Evolutionary conservation across 2,888 invertebrate genomes (phyloP).

Genomic region (Psylliodes chrysocephalus): DNA sequence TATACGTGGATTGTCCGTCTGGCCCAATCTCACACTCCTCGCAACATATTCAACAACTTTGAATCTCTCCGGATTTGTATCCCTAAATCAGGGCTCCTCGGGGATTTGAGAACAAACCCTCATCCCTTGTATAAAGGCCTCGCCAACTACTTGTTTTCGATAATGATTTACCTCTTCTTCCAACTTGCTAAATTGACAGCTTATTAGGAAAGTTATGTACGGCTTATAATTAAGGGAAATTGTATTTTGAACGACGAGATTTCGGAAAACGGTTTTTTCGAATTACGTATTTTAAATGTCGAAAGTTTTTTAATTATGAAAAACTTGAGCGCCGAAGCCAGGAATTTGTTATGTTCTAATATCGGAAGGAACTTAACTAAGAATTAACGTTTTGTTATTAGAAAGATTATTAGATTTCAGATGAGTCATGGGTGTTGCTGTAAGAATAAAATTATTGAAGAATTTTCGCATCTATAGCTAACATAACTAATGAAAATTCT

Average conservation of each 20-base stretch:
- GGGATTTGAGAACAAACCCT: conserved; percentile 37
- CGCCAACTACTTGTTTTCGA: conserved; percentile 31
- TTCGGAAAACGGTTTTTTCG: neutral
- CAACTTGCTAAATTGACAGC: conserved; percentile 32
- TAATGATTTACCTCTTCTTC: conserved; percentile 36
- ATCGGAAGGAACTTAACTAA: too few relatives aligned
- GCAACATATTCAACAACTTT: conserved; percentile 8
- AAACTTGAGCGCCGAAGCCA: too few relatives aligned
- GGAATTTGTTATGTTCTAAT: too few relatives aligned
- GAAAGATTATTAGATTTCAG: too few relatives aligned
- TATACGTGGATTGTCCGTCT: too few relatives aligned
- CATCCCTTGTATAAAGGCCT: conserved; percentile 32
- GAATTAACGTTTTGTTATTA: too few relatives aligned
- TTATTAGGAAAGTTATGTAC: conserved; percentile 35
- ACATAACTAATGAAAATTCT: too few relatives aligned
- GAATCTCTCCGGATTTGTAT: conserved; percentile 35
- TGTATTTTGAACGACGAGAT: neutral
- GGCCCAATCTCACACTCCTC: too few relatives aligned
- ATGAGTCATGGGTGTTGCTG: too few relatives aligned
- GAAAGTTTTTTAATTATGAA: too few relatives aligned
- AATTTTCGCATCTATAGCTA: too few relatives aligned
- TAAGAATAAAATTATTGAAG: too few relatives aligned
- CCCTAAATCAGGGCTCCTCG: conserved; percentile 38
- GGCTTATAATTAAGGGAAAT: conserved; percentile 31
- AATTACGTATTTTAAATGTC: neutral